Evolutionary conservation across 1,140 invertebrate species (phyloP).

Genomic region (Phthorimaea operculella): DNA sequence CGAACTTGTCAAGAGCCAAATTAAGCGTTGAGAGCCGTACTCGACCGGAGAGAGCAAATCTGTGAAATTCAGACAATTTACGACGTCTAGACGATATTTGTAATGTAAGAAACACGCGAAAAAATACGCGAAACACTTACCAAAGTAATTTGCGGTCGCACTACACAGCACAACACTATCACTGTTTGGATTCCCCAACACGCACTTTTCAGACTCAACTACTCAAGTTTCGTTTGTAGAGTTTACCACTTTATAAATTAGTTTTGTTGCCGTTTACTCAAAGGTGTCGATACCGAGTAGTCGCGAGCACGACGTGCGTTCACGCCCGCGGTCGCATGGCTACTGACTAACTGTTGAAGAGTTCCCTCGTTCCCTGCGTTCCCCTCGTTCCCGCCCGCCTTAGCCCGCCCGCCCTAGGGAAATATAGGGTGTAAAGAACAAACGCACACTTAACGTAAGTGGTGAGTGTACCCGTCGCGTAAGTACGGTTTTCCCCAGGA

Average conservation of each 20-base stretch:
- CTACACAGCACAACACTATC: neutral
- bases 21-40: too few species aligned
- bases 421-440: neutral
- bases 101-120: neutral
- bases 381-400: too few species aligned
- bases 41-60: neutral
- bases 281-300: neutral
- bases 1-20: too few species aligned
- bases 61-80: neutral
- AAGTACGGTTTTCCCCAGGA: too few species aligned
- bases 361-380: neutral
- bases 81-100: neutral
- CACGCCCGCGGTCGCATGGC: slow-evolving; percentile 28
- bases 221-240: too few species aligned
- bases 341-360: slow-evolving; percentile 27
- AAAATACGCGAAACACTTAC: neutral
- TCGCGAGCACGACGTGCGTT: slow-evolving; percentile 20
- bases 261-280: neutral
- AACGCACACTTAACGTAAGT: neutral
- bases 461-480: neutral
- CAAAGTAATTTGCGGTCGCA: neutral
- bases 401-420: neutral
- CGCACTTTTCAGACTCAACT: too few species aligned
- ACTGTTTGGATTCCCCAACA: neutral
- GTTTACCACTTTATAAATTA: too few species aligned